Conservation (phyloP, 2,888 invertebrate genomes). For the Arenicola marina region DNA sequence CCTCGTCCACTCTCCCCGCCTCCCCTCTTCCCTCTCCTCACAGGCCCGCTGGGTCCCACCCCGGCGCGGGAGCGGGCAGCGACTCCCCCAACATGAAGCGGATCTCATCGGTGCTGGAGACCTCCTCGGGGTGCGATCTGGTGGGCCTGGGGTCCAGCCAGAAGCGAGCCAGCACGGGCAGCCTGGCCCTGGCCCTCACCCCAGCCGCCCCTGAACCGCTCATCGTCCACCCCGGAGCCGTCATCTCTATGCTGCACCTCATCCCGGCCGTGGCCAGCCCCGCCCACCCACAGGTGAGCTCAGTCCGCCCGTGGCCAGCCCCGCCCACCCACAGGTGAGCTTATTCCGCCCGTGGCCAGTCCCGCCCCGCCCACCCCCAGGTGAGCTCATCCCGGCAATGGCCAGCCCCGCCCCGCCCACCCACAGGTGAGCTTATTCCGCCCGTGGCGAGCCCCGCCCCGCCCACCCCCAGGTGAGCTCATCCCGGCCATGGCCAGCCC, state of each 20-base stretch:
- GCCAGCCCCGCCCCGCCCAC: conserved; percentile 29
- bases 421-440: conserved; percentile 68
- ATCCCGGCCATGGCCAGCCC: conserved; percentile 64
- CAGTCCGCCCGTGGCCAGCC: conserved; percentile 63
- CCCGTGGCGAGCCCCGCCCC: conserved; percentile 44
- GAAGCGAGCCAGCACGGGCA: conserved; percentile 56
- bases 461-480: conserved; percentile 63
- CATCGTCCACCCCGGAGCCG: conserved; percentile 90
- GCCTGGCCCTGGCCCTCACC: conserved; percentile 53
- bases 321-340: conserved; percentile 44
- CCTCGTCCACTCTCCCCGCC: too few species aligned
- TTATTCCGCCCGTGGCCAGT: conserved; percentile 67
- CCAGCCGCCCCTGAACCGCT: conserved; percentile 71
- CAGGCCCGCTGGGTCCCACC: not conserved
- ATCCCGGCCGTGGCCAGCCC: conserved; percentile 63
- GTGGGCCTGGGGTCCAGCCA: conserved; percentile 5
- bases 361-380: conserved; percentile 26
- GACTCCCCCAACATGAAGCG: conserved; percentile 23
- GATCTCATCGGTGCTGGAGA: conserved; percentile 26
- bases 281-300: conserved; percentile 62
- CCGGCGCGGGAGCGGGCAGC: too few species aligned
- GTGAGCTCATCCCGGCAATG: conserved; percentile 69
- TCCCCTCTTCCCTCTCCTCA: too few species aligned
- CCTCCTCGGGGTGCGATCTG: conserved; percentile 11
- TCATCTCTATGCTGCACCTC: conserved; percentile 87